A percentile compares a stretch with the other conserved stretches of the same genome.
Conservation (phyloP, 1,140 invertebrate genomes). For the Tetragnatha versicolor region DNA sequence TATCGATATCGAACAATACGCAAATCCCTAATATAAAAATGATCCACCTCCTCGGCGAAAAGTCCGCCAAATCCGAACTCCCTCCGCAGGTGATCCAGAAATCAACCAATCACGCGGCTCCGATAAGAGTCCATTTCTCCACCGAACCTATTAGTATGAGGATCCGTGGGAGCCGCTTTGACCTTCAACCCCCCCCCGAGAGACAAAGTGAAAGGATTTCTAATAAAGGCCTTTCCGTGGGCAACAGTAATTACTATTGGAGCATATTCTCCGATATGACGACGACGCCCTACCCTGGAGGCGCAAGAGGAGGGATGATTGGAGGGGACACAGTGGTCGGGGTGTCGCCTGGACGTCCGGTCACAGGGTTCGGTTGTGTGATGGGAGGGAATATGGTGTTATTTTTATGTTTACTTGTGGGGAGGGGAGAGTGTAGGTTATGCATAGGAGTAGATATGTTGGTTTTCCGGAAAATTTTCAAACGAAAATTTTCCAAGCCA, state of each 20-base stretch:
- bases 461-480: no score
- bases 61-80: background rate
- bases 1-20: no score
- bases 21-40: no score
- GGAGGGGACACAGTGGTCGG: background rate
- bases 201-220: constrained; percentile 30
- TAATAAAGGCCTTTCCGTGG: constrained; percentile 31
- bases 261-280: background rate
- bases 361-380: no score
- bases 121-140: constrained; percentile 27
- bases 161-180: constrained; percentile 19
- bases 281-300: constrained; percentile 11
- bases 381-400: no score
- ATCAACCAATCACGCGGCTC: constrained; percentile 37
- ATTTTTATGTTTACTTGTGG: no score
- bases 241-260: constrained; percentile 29
- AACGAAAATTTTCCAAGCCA: no score
- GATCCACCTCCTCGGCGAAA: background rate
- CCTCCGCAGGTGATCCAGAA: background rate
- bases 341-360: background rate
- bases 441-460: no score
- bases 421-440: no score
- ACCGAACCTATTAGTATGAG: constrained; percentile 35
- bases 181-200: background rate
- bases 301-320: constrained; percentile 3